Evolutionary conservation across 2,888 invertebrate genomes (phyloP).

Genomic region (Parnassius mnemosyne): DNA sequence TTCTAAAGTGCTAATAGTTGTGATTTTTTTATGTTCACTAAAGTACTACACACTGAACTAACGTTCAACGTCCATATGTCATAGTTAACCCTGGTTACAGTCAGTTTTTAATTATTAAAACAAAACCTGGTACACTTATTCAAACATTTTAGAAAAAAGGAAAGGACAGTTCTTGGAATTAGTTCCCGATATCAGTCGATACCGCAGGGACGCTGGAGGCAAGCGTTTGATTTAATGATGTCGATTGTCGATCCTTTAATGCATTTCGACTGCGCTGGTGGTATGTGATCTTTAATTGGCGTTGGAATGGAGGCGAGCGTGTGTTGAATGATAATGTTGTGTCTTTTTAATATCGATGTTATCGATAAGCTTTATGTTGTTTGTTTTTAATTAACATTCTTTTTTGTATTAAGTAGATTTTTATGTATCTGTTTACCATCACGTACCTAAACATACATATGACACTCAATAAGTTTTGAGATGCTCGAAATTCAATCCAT

Average conservation of each 20-base stretch:
- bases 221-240: conserved; percentile 11
- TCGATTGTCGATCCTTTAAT: not conserved
- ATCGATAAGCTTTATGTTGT: not conserved
- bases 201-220: conserved; percentile 1
- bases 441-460: too few relatives aligned
- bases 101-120: too few relatives aligned
- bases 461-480: too few relatives aligned
- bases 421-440: not conserved
- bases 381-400: not conserved
- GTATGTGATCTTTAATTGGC: conserved; percentile 10
- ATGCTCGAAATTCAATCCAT: too few relatives aligned
- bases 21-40: too few relatives aligned
- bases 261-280: conserved; percentile 3
- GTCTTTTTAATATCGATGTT: not conserved
- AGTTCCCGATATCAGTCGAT: conserved; percentile 5
- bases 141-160: not conserved
- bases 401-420: not conserved
- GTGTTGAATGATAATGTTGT: conserved; percentile 6
- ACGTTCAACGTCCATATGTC: too few relatives aligned
- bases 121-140: too few relatives aligned
- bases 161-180: conserved; percentile 9
- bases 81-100: too few relatives aligned
- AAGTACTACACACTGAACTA: too few relatives aligned
- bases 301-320: not conserved
- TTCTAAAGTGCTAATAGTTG: too few relatives aligned